Percentiles rank a stretch among this genome's conserved stretches.
Conservation (phyloP, 2,113 vertebrate genomes). For the Dicaeum eximium region DNA sequence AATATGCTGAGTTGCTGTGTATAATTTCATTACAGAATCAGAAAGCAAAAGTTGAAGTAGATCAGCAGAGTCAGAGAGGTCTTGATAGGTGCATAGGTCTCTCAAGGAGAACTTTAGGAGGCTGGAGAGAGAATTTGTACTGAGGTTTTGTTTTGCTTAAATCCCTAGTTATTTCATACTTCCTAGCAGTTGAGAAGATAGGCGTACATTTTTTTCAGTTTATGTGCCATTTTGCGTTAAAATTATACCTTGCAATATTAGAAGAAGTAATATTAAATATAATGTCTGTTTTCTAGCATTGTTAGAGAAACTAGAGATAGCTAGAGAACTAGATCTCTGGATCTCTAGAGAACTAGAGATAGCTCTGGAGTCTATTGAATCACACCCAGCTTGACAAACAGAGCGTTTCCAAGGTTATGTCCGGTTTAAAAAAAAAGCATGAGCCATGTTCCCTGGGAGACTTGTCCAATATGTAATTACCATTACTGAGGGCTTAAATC, state of each 20-base stretch:
- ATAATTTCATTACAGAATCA: background rate
- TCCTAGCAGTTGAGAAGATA: background rate
- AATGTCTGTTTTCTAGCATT: background rate
- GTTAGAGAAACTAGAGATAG: background rate
- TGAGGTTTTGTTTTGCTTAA: background rate
- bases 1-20: background rate
- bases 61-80: background rate
- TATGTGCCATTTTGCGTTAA: background rate
- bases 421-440: background rate
- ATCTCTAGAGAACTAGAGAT: constrained; percentile 7
- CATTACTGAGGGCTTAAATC: background rate
- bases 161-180: background rate
- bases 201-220: background rate
- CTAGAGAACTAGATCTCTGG: too few relatives aligned
- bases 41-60: background rate
- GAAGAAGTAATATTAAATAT: background rate
- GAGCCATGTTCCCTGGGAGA: background rate
- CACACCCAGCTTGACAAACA: background rate
- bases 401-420: background rate
- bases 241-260: background rate
- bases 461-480: constrained; percentile 40
- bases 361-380: background rate
- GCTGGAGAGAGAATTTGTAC: background rate
- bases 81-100: background rate
- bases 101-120: background rate